These are phyloP conservation scores for Alfaro cultratus DNA, from an alignment of 2,797 vertebrate species.

Conservation along the genomic window DNA sequence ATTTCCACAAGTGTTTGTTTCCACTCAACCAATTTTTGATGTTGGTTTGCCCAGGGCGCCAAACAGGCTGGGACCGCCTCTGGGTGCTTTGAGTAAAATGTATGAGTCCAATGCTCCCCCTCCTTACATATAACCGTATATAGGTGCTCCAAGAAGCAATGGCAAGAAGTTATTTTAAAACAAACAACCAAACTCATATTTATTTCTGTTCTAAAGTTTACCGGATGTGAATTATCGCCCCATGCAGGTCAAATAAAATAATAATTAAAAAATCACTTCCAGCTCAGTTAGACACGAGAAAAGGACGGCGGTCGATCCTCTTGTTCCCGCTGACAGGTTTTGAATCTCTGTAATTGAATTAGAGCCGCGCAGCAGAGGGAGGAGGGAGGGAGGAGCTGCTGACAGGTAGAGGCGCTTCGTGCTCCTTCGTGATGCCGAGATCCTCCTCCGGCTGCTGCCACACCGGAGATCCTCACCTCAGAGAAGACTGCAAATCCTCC, in stretches of 20 bases:
- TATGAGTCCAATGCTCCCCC: not conserved
- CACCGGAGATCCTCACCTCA: constrained; percentile 64
- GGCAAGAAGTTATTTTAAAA: not conserved
- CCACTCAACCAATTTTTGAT: not conserved
- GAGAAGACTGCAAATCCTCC: constrained; percentile 36
- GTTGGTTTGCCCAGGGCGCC: too few relatives aligned
- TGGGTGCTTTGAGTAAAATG: not conserved
- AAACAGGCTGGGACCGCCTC: too few relatives aligned
- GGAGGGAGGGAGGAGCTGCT: constrained; percentile 54
- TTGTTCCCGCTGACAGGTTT: constrained; percentile 23
- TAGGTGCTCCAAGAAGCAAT: not conserved
- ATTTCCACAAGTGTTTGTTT: not conserved
- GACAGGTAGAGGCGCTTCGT: constrained; percentile 72
- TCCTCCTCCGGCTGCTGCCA: constrained; percentile 53
- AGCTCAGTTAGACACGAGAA: not conserved
- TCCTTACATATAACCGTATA: not conserved
- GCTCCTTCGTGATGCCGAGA: constrained; percentile 79
- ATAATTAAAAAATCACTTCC: not conserved
- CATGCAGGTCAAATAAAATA: not conserved
- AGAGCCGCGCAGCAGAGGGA: constrained; percentile 28
- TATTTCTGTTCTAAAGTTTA: not conserved
- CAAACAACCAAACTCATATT: not conserved
- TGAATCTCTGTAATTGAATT: constrained; percentile 49
- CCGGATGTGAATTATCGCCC: not conserved
- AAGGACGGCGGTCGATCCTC: not conserved